Conservation (phyloP, 2,113 vertebrate genomes). For the Polypterus senegalus region DNA sequence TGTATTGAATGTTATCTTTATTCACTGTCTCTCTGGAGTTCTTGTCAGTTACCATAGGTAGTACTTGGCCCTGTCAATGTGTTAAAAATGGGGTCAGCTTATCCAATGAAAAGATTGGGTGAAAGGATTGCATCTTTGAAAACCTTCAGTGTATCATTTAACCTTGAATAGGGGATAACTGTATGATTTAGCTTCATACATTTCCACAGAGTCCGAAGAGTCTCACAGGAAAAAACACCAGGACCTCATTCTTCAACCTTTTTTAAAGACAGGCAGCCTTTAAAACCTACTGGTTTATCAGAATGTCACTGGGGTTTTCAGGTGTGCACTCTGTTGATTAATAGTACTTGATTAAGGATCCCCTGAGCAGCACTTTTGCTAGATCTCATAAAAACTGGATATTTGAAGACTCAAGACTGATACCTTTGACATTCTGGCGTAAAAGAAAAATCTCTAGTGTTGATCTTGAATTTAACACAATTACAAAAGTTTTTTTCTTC, state of each 20-base stretch:
- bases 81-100: background rate
- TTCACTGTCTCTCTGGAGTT: background rate
- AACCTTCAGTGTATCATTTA: constrained; percentile 22
- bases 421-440: too few relatives aligned
- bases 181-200: background rate
- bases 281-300: background rate
- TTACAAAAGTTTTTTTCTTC: too few relatives aligned
- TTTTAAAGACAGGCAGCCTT: background rate
- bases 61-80: background rate
- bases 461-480: too few relatives aligned
- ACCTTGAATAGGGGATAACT: constrained; percentile 2
- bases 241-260: background rate
- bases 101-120: constrained; percentile 1
- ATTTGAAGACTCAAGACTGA: too few relatives aligned
- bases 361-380: background rate
- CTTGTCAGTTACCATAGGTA: background rate
- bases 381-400: background rate
- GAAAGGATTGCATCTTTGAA: background rate
- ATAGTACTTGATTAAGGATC: background rate
- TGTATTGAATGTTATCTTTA: background rate
- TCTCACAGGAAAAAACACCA: constrained; percentile 1
- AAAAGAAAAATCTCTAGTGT: too few relatives aligned
- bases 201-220: background rate
- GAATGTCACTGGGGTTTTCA: background rate
- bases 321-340: constrained; percentile 6